phyloP scores from a whole-genome alignment of 1,140 invertebrate species.

The Campoletis sonorensis region DNA sequence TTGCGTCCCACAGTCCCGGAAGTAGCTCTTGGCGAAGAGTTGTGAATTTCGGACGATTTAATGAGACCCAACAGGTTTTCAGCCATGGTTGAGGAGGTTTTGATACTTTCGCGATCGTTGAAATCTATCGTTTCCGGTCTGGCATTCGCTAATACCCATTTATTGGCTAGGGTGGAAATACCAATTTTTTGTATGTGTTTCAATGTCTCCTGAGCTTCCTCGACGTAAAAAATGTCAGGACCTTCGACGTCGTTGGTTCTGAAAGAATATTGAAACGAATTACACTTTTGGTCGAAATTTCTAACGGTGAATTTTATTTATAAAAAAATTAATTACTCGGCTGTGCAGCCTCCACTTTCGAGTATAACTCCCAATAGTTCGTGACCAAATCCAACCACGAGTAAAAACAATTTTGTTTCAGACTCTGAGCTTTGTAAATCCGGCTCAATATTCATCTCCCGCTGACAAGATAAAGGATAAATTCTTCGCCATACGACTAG shows the following conservation, averaged over 20 bases:
- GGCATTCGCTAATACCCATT: conserved; percentile 79
- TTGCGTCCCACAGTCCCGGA: conserved; percentile 58
- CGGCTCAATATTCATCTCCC: conserved; percentile 61
- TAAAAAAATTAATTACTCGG: conserved; percentile 69
- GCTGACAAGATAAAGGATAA: conserved; percentile 76
- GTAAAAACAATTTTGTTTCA: conserved; percentile 83
- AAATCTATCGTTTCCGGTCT: conserved; percentile 74
- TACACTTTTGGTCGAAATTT: background rate
- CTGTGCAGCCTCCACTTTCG: conserved; percentile 81
- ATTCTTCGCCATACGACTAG: conserved; percentile 88
- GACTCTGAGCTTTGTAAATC: conserved; percentile 69
- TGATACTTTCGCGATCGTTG: conserved; percentile 60
- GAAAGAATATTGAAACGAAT: conserved; percentile 4
- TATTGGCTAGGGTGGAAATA: conserved; percentile 79
- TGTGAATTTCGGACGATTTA: conserved; percentile 69
- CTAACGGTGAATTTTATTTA: background rate
- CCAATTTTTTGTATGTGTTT: conserved; percentile 82
- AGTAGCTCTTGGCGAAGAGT: conserved; percentile 54
- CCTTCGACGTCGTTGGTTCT: conserved; percentile 75
- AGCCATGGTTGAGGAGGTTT: conserved; percentile 65
- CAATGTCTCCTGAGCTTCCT: conserved; percentile 84
- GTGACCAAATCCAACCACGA: conserved; percentile 84
- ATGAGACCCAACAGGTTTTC: conserved; percentile 74
- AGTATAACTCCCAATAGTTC: conserved; percentile 84
- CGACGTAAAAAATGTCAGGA: conserved; percentile 80